These are phyloP conservation scores for Enhydra lutris DNA, from an alignment of 2,113 vertebrate genomes.

Conservation along the genomic window DNA sequence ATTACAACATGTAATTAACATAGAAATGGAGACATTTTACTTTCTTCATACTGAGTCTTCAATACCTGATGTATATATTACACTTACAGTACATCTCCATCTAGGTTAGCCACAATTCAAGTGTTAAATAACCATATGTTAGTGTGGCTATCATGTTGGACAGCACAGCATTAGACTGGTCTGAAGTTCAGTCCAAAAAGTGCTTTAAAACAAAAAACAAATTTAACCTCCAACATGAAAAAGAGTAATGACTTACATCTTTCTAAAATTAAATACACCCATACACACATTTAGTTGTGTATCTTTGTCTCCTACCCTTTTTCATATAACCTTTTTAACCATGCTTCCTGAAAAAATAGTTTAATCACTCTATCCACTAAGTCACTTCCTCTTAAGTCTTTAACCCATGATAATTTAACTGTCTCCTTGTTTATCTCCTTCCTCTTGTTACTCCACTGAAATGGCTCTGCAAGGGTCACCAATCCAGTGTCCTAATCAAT, in stretches of 20 bases:
- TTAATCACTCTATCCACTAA: not conserved
- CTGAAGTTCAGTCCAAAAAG: not conserved
- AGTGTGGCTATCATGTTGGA: not conserved
- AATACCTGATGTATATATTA: not conserved
- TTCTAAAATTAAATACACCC: not conserved
- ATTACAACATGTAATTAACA: not conserved
- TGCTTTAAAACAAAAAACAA: not conserved
- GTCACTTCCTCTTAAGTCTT: not conserved
- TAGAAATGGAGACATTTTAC: not conserved
- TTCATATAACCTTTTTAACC: not conserved
- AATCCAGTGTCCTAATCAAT: not conserved
- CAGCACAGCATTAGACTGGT: not conserved
- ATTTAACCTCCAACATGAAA: slow-evolving; percentile 11
- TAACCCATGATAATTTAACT: not conserved
- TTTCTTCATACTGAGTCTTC: not conserved
- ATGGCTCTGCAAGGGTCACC: not conserved
- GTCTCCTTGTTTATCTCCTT: not conserved
- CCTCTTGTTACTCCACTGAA: not conserved
- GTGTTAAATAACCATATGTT: not conserved
- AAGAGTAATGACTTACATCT: not conserved
- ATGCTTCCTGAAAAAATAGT: slow-evolving; percentile 12
- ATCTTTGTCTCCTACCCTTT: not conserved
- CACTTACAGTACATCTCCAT: not conserved
- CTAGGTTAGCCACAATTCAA: not conserved
- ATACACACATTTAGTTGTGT: not conserved